Evolutionary conservation across 2,797 vertebrate genomes (phyloP), one percentile per base, ranked within the genome.

Genomic region (Clarias laeviceps): DNA sequence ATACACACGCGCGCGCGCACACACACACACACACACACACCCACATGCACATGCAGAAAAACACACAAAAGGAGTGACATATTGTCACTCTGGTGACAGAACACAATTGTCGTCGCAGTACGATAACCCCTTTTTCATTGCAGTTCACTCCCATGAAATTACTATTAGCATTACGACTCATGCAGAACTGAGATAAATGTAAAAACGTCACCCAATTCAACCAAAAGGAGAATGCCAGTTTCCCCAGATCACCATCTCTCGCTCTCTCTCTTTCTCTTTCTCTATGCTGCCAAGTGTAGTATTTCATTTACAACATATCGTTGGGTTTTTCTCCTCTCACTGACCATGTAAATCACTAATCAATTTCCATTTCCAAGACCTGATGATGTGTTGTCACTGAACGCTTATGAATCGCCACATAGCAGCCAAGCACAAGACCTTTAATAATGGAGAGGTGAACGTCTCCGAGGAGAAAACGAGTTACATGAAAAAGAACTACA

Each of bases 341-440:
- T 97, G 97, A 97, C 97, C 97, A 99, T 98, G 97, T 98, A 99
- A 98, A 99, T 98, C 97, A 97, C 97, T 97, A 98, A 99, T 99
- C 97, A 98, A 99, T 99, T 99, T 97, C 97, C 97, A 98, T 99
- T 99, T 98, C 96, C 97, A 97, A 96, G 96, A 95, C 96, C 96
- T 96, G 96, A 97, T 95, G 97, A 96, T 95, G 95, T 96, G 96
- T 96, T 97, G 96, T 95, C 96, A 96, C 95, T 97, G 96, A 97
- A 97, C 97, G 95, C 96, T 93, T 93, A 91, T 93, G 93, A 92
- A 95, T 94, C 94, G 96, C 94, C 94, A 94, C 95, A 94, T 94
- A 94, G 94, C 94, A 94, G 94, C 90, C 91, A 92, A 81, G 93
- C 92, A 92, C 93, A 94, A 95, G 94, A 94, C 95, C 95, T 96